A percentile compares a stretch with the other conserved stretches of the same genome.
Evolutionary conservation across 2,888 invertebrate genomes (phyloP).

Genomic region (Helleia helle): DNA sequence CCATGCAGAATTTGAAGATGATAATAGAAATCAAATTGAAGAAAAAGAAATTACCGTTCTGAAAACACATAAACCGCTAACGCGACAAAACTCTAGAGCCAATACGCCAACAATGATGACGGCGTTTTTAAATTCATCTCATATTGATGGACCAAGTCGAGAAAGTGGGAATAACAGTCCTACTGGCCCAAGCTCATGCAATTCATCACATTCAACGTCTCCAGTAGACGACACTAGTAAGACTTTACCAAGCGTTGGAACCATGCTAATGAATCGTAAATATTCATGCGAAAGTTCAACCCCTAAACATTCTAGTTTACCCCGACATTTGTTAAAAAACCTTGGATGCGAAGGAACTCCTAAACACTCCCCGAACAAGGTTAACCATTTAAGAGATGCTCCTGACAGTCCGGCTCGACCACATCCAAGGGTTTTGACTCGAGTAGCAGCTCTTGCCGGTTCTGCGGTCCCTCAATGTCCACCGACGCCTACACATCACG

Average conservation of each 20-base stretch:
- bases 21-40: constrained; percentile 65
- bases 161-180: constrained; percentile 46
- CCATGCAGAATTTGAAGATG: constrained; percentile 65
- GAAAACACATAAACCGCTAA: constrained; percentile 80
- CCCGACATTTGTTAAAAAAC: constrained; percentile 57
- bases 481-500: constrained; percentile 91
- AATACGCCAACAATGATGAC: constrained; percentile 66
- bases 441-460: constrained; percentile 74
- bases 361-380: constrained; percentile 53
- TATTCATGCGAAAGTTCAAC: constrained; percentile 57
- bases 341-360: constrained; percentile 57
- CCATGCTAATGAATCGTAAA: constrained; percentile 57
- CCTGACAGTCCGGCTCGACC: constrained; percentile 67
- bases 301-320: constrained; percentile 61
- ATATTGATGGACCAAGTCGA: constrained; percentile 42
- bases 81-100: constrained; percentile 77
- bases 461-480: constrained; percentile 80
- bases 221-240: constrained; percentile 49
- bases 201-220: constrained; percentile 58
- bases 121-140: constrained; percentile 61
- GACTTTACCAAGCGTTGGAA: constrained; percentile 49
- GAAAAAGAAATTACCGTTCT: constrained; percentile 62
- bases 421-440: constrained; percentile 76
- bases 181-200: constrained; percentile 53
- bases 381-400: constrained; percentile 27